phyloP scores from a whole-genome alignment of 1,140 invertebrate genomes.

The Eupristina koningsbergeri region DNA sequence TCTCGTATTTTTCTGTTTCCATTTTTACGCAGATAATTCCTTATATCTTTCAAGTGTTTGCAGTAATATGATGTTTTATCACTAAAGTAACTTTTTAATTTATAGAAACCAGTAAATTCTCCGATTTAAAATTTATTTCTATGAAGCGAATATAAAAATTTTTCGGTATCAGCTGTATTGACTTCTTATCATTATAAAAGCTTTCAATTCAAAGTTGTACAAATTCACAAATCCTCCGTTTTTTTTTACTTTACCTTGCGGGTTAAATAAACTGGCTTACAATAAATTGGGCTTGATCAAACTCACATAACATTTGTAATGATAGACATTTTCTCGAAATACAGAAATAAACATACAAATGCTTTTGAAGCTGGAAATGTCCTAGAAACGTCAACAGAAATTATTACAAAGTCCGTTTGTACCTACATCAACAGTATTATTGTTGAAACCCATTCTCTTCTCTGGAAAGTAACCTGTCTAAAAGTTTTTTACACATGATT shows the following conservation, averaged over 20 bases:
- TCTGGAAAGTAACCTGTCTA: neutral
- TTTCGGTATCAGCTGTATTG: no score
- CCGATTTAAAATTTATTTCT: no score
- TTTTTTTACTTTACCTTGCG: neutral
- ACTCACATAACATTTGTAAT: neutral
- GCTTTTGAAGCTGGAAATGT: slow-evolving; percentile 14
- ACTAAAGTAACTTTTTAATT: no score
- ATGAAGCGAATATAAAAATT: no score
- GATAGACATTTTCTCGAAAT: slow-evolving; percentile 1
- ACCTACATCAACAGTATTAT: neutral
- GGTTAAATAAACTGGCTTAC: neutral
- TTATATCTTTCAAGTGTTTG: neutral
- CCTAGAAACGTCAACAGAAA: slow-evolving; percentile 31
- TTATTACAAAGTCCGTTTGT: slow-evolving; percentile 18
- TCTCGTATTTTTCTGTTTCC: neutral
- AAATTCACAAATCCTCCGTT: neutral
- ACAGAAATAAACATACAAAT: slow-evolving; percentile 16
- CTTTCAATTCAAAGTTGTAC: no score
- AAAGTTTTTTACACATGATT: slow-evolving; percentile 3
- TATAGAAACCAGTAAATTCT: no score
- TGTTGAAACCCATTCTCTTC: neutral
- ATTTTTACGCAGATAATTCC: neutral
- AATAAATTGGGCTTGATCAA: neutral
- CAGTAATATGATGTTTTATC: neutral
- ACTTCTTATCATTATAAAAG: no score